Base-by-base conservation (phyloP, 2,888 invertebrate species). In the Ligdia adustata region DNA sequence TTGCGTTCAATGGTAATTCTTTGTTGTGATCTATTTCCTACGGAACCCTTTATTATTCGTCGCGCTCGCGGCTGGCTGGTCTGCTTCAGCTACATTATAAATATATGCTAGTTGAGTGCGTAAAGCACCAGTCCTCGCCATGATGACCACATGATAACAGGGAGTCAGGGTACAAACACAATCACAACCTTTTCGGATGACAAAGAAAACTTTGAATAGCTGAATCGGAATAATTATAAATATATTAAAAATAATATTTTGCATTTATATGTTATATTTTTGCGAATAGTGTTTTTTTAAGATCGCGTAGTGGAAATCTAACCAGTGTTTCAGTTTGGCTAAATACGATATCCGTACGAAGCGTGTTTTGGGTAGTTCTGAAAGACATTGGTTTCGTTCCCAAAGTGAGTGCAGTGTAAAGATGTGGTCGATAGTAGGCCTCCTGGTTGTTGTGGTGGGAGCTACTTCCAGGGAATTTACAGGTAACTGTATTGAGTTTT, bases 81-180 rank as follows among this genome's bases (percentile, higher is more conserved):
- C 28, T 13, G 13, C 33, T 16, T 18, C 9, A 9, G 13, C 3
- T 11, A 35, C 24, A 24, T 47, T 40, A 35, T 40, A 39, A 40
- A 47, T 47, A 47, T 47, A 47, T 35, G 40, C 31, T 26, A 16
- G 18, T 13, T 13, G 22, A 27, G 12, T 26, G 9, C 26, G 34
- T n/a, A 11, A 1, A 16, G 9, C 24, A 24, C 13, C 35, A 47
- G 40, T 47, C 16, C 22, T 40, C 29, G 34, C 12, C 9, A 5
- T 9, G 24, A 29, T 26, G 35, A 35, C 11, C 9, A 26, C 24
- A 20, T 28, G 26, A 13, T 9, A 18, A 11, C 5, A 9, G 22
- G 29, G 32, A n/a, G 16, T 15, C 3, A 15, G 11, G 18, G 2
- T 22, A 13, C 9, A 6, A 18, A 22, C 1, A 20, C 9, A 12